A percentile compares a stretch with the other conserved stretches of the same genome.
Conservation (phyloP, 2,797 vertebrate species). For the Antrozous pallidus region DNA sequence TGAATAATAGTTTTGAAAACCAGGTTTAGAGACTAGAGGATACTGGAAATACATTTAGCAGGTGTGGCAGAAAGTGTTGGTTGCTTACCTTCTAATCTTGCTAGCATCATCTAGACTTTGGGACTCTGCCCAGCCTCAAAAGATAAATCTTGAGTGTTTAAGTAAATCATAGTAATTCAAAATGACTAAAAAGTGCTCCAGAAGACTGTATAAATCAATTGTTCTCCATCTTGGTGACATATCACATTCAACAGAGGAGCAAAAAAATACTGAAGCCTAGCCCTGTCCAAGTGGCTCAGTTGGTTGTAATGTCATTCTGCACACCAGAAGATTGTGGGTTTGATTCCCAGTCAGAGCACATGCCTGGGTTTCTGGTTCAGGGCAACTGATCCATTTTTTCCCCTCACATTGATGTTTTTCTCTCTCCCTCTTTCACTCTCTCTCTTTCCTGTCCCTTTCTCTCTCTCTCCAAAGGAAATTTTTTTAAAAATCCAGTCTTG, state of each 20-base stretch:
- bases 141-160: slow-evolving; percentile 1
- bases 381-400: background rate
- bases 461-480: too few relatives aligned
- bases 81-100: background rate
- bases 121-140: background rate
- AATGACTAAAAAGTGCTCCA: background rate
- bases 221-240: background rate
- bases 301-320: background rate
- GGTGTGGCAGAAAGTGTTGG: background rate
- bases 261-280: background rate
- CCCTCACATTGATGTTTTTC: background rate
- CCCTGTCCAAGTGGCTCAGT: background rate
- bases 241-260: background rate
- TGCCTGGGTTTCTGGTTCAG: background rate
- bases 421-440: background rate
- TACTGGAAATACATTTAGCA: background rate
- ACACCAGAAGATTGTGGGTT: background rate
- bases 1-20: slow-evolving; percentile 1
- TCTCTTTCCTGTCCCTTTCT: background rate
- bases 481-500: too few relatives aligned
- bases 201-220: background rate
- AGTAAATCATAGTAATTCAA: slow-evolving; percentile 20
- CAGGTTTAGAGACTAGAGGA: background rate
- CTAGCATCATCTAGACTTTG: background rate
- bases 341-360: background rate